A percentile compares a stretch with the other conserved stretches of the same genome.
phyloP scores from a whole-genome alignment of 2,888 invertebrate genomes.

The Orthosia gracilis region DNA sequence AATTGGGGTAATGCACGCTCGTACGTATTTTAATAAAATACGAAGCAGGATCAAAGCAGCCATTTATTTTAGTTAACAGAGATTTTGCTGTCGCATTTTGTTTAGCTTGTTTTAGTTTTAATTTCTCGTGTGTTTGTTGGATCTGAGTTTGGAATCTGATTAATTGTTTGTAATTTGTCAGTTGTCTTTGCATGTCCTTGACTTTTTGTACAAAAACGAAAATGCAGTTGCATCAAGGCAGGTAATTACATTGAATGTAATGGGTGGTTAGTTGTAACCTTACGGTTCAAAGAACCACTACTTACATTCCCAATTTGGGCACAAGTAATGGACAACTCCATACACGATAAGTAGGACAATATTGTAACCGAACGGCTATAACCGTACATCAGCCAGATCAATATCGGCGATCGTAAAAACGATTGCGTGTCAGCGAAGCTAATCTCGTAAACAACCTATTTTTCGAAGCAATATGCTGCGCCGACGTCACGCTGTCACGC shows the following conservation, averaged over 20 bases:
- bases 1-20: constrained; percentile 90
- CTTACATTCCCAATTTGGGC: constrained; percentile 5
- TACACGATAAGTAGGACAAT: constrained; percentile 37
- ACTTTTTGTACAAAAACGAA: not conserved
- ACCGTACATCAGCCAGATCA: constrained; percentile 48
- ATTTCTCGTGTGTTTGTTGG: constrained; percentile 27
- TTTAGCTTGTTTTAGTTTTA: constrained; percentile 59
- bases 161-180: constrained; percentile 1
- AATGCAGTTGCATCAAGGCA: not conserved
- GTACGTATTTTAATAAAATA: constrained; percentile 88
- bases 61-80: constrained; percentile 87
- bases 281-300: not conserved
- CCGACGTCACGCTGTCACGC: constrained; percentile 78
- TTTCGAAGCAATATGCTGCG: constrained; percentile 73
- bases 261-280: not conserved
- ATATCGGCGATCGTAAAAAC: constrained; percentile 57
- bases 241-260: not conserved
- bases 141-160: constrained; percentile 19
- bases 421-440: constrained; percentile 76
- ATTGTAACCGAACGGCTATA: constrained; percentile 28
- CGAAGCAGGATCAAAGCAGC: constrained; percentile 85
- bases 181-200: not conserved
- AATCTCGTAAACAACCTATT: constrained; percentile 74
- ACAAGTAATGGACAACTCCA: constrained; percentile 21
- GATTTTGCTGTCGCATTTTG: constrained; percentile 77